These are phyloP conservation scores for Rhinolophus sinicus DNA, from an alignment of 2,113 vertebrate genomes.

Conservation along the genomic window DNA sequence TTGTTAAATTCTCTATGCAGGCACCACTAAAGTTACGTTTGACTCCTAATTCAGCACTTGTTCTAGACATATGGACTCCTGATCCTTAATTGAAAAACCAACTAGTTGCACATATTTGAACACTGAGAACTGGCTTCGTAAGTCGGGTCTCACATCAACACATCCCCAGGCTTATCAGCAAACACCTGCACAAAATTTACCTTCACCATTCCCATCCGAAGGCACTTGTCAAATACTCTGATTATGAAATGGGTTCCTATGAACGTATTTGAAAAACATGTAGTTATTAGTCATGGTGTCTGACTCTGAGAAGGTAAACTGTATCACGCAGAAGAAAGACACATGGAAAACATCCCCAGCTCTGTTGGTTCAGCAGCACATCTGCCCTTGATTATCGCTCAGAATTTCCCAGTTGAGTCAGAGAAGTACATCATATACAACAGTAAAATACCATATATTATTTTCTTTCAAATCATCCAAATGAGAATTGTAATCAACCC, in stretches of 20 bases:
- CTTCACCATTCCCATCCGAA: neutral
- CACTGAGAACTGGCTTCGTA: neutral
- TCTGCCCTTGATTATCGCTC: neutral
- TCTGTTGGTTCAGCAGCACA: neutral
- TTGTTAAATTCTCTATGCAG: constrained; percentile 50
- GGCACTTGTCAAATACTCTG: neutral
- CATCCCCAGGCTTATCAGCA: neutral
- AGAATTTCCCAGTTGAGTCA: neutral
- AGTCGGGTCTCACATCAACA: neutral
- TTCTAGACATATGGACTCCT: constrained; percentile 37
- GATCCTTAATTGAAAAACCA: constrained; percentile 20
- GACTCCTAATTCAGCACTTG: constrained; percentile 58
- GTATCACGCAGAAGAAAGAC: neutral
- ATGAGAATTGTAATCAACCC: neutral
- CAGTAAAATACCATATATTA: neutral
- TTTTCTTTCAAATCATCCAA: neutral
- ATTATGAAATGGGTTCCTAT: neutral
- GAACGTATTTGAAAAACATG: neutral
- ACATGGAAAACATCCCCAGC: neutral
- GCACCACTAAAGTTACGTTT: constrained; percentile 28
- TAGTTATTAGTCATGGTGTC: neutral
- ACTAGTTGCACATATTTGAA: neutral
- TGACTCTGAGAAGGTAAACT: neutral
- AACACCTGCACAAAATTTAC: neutral
- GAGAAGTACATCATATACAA: neutral